Conservation (phyloP, 2,113 vertebrate species). For the Psettodes erumei region DNA sequence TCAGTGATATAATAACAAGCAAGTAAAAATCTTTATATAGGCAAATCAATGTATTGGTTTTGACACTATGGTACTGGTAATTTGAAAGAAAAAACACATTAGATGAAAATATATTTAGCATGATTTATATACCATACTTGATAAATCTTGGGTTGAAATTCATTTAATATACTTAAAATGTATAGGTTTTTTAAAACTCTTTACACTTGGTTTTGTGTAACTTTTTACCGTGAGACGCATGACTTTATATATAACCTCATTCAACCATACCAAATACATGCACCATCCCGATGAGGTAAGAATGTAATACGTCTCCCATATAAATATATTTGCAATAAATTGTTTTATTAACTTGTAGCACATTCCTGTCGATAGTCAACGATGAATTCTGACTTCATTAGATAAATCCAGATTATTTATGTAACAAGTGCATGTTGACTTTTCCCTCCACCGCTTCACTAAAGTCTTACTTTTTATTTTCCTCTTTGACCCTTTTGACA, state of each 20-base stretch:
- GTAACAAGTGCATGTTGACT: not conserved
- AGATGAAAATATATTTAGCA: slow-evolving; percentile 18
- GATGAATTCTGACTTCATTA: slow-evolving; percentile 1
- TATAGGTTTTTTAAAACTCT: slow-evolving; percentile 11
- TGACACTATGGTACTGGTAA: slow-evolving; percentile 64
- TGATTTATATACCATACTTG: slow-evolving; percentile 16
- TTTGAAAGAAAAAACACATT: not conserved
- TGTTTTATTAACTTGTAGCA: not conserved
- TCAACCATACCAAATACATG: slow-evolving; percentile 12
- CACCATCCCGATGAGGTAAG: slow-evolving; percentile 1
- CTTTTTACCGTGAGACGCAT: slow-evolving; percentile 11
- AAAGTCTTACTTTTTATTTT: slow-evolving; percentile 23
- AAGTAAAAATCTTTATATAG: slow-evolving; percentile 30
- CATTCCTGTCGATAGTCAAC: not conserved
- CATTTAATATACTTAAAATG: slow-evolving; percentile 39
- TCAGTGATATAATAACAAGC: slow-evolving; percentile 31
- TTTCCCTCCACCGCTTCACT: slow-evolving; percentile 6
- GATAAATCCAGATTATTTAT: not conserved
- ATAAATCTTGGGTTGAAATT: slow-evolving; percentile 38
- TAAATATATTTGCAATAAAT: slow-evolving; percentile 20
- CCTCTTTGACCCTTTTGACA: not conserved
- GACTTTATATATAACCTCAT: not conserved
- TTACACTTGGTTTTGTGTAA: slow-evolving; percentile 23
- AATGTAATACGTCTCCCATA: not conserved
- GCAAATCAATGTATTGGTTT: slow-evolving; percentile 51